Evolutionary conservation across 2,888 invertebrate genomes (phyloP).

Genomic region (Eumacrocentrus americanus): DNA sequence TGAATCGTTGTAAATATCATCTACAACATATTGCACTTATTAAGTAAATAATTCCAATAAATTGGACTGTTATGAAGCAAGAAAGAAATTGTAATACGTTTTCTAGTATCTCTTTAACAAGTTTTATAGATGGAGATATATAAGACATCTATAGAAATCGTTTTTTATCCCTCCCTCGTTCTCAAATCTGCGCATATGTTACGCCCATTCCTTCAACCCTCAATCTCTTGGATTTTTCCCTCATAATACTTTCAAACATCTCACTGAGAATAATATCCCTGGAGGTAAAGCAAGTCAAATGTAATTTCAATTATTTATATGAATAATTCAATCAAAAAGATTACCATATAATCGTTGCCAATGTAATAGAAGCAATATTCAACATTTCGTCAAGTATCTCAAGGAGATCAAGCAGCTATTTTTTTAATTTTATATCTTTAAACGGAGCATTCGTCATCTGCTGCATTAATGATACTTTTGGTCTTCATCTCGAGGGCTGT

Average conservation of each 20-base stretch:
- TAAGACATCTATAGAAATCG: too few species aligned
- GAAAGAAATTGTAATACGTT: too few species aligned
- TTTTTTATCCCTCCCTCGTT: not conserved
- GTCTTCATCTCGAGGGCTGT: not conserved
- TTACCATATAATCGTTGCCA: conserved; percentile 41
- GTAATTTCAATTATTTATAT: conserved; percentile 7
- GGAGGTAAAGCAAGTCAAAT: conserved; percentile 29
- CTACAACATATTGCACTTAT: not conserved
- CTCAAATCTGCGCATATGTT: too few species aligned
- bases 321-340: conserved; percentile 1
- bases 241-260: conserved; percentile 40
- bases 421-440: too few species aligned
- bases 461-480: not conserved
- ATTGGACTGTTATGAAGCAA: too few species aligned
- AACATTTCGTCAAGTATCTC: not conserved
- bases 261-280: conserved; percentile 58
- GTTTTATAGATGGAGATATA: too few species aligned
- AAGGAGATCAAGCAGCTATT: too few species aligned
- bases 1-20: not conserved
- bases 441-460: too few species aligned
- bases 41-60: not conserved
- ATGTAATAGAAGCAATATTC: not conserved
- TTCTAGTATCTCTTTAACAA: too few species aligned
- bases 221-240: not conserved
- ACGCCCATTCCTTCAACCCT: not conserved